Conservation (phyloP, 2,113 vertebrate genomes). For the Callithrix jacchus region DNA sequence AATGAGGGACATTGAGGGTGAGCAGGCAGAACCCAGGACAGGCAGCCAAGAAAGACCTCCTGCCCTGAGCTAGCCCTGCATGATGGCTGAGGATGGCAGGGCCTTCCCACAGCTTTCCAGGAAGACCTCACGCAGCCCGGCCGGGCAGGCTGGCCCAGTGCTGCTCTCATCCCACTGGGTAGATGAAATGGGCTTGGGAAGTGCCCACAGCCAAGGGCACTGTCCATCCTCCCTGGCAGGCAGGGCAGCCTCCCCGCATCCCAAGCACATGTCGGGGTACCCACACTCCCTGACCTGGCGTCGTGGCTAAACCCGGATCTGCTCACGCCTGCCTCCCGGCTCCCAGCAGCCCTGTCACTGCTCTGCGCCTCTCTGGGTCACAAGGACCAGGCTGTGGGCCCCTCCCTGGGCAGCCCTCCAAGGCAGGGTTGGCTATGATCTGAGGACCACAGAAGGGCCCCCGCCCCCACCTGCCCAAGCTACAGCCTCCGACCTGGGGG, state of each 20-base stretch:
- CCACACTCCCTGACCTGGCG: fast-evolving
- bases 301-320: not conserved
- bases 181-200: not conserved
- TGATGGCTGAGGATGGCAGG: fast-evolving
- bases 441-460: not conserved
- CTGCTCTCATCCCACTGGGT: too few relatives aligned
- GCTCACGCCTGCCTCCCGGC: not conserved
- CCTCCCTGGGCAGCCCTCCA: not conserved
- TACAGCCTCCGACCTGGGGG: not conserved
- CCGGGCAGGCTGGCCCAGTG: too few relatives aligned
- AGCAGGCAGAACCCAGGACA: not conserved
- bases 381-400: not conserved
- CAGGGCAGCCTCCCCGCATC: not conserved
- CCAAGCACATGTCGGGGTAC: not conserved
- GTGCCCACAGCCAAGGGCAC: not conserved
- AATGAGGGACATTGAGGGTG: fast-evolving
- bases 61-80: fast-evolving
- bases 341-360: not conserved
- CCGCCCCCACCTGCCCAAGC: too few relatives aligned
- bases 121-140: not conserved
- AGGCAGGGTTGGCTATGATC: not conserved
- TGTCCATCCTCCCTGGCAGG: too few relatives aligned
- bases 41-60: too few relatives aligned
- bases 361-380: not conserved
- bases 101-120: not conserved